Conservation (phyloP, 2,888 invertebrate genomes). For the Ornithoptera alexandrae region DNA sequence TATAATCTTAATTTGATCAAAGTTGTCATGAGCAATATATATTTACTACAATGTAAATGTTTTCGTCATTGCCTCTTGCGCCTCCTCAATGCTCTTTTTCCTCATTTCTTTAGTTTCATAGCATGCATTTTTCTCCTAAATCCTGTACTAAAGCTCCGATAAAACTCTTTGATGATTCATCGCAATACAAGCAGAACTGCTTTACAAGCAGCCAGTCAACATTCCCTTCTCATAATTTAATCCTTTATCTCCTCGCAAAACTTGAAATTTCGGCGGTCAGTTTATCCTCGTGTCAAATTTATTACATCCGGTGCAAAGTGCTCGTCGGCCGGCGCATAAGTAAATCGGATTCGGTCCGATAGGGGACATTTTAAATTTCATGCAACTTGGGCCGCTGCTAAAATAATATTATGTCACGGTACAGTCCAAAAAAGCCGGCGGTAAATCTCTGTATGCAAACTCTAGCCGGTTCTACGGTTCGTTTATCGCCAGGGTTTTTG, state of each 20-base stretch:
- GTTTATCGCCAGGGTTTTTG: constrained; percentile 46
- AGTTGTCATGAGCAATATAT: too few relatives aligned
- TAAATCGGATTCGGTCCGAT: constrained; percentile 16
- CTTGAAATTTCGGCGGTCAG: constrained; percentile 28
- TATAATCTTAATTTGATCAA: too few relatives aligned
- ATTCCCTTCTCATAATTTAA: constrained; percentile 24
- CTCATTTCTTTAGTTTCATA: too few relatives aligned
- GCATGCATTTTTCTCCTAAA: too few relatives aligned
- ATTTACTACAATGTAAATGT: too few relatives aligned
- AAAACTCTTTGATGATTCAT: too few relatives aligned
- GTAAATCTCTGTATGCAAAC: constrained; percentile 40
- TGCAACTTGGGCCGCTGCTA: constrained; percentile 29
- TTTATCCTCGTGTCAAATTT: constrained; percentile 24
- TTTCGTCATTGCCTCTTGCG: too few relatives aligned
- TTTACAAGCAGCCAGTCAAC: background rate
- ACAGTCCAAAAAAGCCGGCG: constrained; percentile 41
- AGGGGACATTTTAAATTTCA: constrained; percentile 18
- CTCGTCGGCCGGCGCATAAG: constrained; percentile 17
- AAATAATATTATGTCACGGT: constrained; percentile 42
- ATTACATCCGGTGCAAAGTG: constrained; percentile 24
- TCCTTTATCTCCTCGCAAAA: constrained; percentile 25
- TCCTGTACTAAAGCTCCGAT: too few relatives aligned
- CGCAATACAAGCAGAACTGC: background rate
- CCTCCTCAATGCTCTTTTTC: too few relatives aligned
- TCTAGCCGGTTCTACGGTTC: constrained; percentile 32